Evolutionary conservation across 2,888 invertebrate genomes (phyloP), one percentile per base, ranked within the genome.

Genomic region (Mesorhabditis sp.): DNA sequence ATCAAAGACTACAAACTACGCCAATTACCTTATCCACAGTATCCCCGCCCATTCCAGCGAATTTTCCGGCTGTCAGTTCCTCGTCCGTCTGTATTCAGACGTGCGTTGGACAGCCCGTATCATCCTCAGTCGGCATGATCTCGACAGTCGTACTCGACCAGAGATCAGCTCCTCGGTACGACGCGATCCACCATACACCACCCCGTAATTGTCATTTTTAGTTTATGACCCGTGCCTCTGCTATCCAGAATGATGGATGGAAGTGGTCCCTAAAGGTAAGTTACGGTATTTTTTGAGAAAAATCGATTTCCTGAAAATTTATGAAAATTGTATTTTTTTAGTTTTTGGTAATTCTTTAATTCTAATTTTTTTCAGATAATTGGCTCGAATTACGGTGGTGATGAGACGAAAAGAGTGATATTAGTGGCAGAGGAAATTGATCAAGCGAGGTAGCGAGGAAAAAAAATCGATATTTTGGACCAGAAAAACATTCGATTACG

Each of bases 51-150:
- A 28, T 67, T 76, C 62, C 67, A 82, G 82, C 66, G 84, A 84
- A 28, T 87, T 87, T 77, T 81, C 74, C 3, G 80, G 82, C 13
- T 80, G 82, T 7, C 85, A 84, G 68, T 88, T 87, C 72, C 71
- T 86, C 65, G 76, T 85, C 15, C 76, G 88, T 5, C 86, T 86
- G 74, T 88, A 87, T 83, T 85, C 86, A 43, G 87, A 87, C 71
- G 78, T 86, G 58, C 83, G 87, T 41, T 88, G 88, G 88, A 87
- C 87, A 75, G 86, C 86, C 69, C 81, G 87, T n/a, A 81, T 88
- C 5, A 65, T 63, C 41, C 15, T 15, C 63, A n/a, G 13, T 13
- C 10, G 15, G 2, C 10, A 10, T 15, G 63, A 15, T 28, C 15
- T 63, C 63, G 63, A 50, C 10, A 50, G 58, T 10, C 10, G 58